Evolutionary conservation across 2,888 invertebrate species (phyloP).

Genomic region (Amiota mariae): DNA sequence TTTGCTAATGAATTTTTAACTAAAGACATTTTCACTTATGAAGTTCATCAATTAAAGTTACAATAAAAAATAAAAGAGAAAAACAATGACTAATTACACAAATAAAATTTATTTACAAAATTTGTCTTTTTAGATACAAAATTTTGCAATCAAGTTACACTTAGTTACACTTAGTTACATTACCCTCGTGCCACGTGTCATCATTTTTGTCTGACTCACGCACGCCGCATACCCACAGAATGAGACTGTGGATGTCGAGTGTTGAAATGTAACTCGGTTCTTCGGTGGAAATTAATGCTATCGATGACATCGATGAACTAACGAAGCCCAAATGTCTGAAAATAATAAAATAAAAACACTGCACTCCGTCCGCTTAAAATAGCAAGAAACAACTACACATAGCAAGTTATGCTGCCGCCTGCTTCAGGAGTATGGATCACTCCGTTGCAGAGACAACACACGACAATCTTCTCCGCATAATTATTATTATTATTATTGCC

Average conservation of each 20-base stretch:
- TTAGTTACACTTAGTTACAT: too few species aligned
- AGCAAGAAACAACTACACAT: background rate
- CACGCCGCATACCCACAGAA: background rate
- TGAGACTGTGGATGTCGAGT: constrained; percentile 8
- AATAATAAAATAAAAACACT: background rate
- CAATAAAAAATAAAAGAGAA: too few species aligned
- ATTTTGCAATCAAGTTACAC: too few species aligned
- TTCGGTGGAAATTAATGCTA: constrained; percentile 26
- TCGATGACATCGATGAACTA: constrained; percentile 27
- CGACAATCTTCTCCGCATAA: constrained; percentile 55
- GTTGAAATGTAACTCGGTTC: constrained; percentile 18
- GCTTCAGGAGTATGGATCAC: background rate
- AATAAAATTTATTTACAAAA: background rate
- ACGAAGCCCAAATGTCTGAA: background rate
- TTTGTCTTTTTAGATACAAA: too few species aligned
- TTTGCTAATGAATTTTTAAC: too few species aligned
- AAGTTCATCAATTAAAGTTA: too few species aligned
- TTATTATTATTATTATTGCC: constrained; percentile 64
- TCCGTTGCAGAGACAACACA: background rate
- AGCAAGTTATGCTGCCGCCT: background rate
- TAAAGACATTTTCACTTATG: too few species aligned
- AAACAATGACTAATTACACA: background rate
- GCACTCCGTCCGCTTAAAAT: constrained; percentile 10
- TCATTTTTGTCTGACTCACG: too few species aligned
- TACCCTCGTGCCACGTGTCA: too few species aligned